Evolutionary conservation across 2,113 vertebrate species (phyloP).

Genomic region (Gadus chalcogrammus): DNA sequence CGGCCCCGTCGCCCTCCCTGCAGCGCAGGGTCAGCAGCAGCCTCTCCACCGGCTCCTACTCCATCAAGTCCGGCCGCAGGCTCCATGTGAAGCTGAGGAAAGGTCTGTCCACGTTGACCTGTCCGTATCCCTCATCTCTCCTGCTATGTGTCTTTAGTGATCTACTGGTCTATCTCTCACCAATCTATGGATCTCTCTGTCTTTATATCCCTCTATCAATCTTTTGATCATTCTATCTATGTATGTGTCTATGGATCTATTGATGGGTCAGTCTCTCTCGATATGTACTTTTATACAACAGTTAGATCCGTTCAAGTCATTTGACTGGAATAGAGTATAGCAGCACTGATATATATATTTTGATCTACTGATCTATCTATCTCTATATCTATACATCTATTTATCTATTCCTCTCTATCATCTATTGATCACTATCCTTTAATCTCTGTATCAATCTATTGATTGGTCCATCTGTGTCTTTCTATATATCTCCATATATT

Average conservation of each 20-base stretch:
- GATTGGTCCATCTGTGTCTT: background rate
- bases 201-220: background rate
- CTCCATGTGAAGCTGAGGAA: slow-evolving; percentile 90
- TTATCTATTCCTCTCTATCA: too few relatives aligned
- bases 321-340: too few relatives aligned
- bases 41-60: slow-evolving; percentile 68
- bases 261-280: background rate
- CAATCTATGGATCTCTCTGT: background rate
- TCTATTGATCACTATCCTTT: too few relatives aligned
- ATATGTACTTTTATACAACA: background rate
- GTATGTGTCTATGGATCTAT: background rate
- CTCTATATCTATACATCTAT: too few relatives aligned
- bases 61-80: slow-evolving; percentile 85
- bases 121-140: background rate
- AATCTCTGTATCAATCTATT: background rate
- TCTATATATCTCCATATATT: background rate
- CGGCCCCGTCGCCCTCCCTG: slow-evolving; percentile 64
- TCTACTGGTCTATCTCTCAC: background rate
- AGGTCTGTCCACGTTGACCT: slow-evolving; percentile 71
- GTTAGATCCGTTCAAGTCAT: too few relatives aligned
- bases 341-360: background rate
- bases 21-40: slow-evolving; percentile 74
- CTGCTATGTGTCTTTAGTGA: too few relatives aligned
- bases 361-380: too few relatives aligned
- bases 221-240: background rate